Evolutionary conservation across 2,888 invertebrate species (phyloP), one percentile per base, ranked within the genome.

Genomic region (Gastracanthus pulcherrimus): DNA sequence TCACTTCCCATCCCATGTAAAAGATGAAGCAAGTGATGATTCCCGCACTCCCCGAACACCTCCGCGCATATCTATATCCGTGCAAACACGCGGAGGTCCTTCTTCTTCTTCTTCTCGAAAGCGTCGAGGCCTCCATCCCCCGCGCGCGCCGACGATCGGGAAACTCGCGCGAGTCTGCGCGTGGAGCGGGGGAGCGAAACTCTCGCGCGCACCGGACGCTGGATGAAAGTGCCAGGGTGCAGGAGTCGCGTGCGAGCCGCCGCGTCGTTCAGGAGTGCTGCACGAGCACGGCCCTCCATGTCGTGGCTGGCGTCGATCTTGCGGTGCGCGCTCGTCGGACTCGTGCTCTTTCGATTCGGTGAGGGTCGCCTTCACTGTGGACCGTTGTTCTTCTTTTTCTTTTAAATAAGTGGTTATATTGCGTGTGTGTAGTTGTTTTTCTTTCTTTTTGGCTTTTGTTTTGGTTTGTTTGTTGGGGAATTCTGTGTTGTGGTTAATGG

Each of bases 341-440:
- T 82, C 31, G 71, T 82, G 66, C 67, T 82, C 58, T 62, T 80
- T 23, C 82, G 82, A 19, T 62, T 76, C 41, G 82, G 82, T 82
- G 79, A 79, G 82, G 19, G 38, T 9, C 16, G 38, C 45, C n/a
- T 38, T 41, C 19, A 23, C 23, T 55, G 55, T 26, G 23, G 13
- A 55, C 23, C 36, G 31, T 71, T 31, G 19, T 55, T 51, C 19
- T 29, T 38, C 7, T n/a, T 29, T 69, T 69, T 29, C 26, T 26
- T 9, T 26, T 55, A 23, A 51, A n/a, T n/a, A n/a, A n/a, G n/a
- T n/a, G n/a, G 23, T 45, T 45, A 45, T 2, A 23, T 23, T 26
- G 55, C 26, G 55, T 55, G 4, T 9, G 6, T 13, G 55, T 9
- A 6, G 6, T 23, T 55, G 23, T 23, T 55, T 23, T n/a, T n/a